phyloP scores from a whole-genome alignment of 2,797 vertebrate species.

The Chelidonichthys spinosus region DNA sequence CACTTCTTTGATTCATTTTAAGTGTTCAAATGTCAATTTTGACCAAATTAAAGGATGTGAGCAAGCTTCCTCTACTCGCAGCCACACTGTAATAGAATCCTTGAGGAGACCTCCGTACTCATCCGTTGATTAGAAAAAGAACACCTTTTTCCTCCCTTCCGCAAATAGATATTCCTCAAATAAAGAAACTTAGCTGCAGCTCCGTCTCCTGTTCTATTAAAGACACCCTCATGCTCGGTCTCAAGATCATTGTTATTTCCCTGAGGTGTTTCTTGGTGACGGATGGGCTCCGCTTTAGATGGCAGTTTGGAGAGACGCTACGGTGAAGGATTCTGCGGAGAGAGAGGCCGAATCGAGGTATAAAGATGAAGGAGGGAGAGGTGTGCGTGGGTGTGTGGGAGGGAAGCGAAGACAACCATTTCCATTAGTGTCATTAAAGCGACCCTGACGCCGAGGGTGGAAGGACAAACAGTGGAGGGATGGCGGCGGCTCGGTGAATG shows the following conservation, averaged over 20 bases:
- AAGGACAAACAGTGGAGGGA: constrained; percentile 59
- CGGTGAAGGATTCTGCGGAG: constrained; percentile 63
- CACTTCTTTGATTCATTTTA: constrained; percentile 7
- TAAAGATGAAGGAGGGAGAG: constrained; percentile 58
- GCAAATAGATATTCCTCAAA: constrained; percentile 26
- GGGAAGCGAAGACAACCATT: constrained; percentile 44
- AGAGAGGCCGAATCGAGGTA: constrained; percentile 57
- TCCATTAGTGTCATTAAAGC: constrained; percentile 72
- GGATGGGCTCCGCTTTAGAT: constrained; percentile 53
- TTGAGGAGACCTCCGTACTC: constrained; percentile 15
- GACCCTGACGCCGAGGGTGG: constrained; percentile 50
- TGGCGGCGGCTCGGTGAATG: constrained; percentile 33
- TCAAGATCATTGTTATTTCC: constrained; percentile 65
- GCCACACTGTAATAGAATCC: constrained; percentile 20
- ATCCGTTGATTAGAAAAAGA: constrained; percentile 35
- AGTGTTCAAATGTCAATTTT: constrained; percentile 25
- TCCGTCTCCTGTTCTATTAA: constrained; percentile 12
- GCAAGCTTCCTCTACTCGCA: constrained; percentile 5
- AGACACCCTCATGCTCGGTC: constrained; percentile 34
- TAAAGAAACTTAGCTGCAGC: constrained; percentile 12
- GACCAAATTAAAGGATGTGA: constrained; percentile 31
- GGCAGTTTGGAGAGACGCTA: constrained; percentile 41
- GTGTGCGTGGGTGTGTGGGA: constrained; percentile 1
- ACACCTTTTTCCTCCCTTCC: neutral
- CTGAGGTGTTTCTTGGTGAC: constrained; percentile 62